Evolutionary conservation across 2,888 invertebrate species (phyloP).

Genomic region (Amorpha juglandis): DNA sequence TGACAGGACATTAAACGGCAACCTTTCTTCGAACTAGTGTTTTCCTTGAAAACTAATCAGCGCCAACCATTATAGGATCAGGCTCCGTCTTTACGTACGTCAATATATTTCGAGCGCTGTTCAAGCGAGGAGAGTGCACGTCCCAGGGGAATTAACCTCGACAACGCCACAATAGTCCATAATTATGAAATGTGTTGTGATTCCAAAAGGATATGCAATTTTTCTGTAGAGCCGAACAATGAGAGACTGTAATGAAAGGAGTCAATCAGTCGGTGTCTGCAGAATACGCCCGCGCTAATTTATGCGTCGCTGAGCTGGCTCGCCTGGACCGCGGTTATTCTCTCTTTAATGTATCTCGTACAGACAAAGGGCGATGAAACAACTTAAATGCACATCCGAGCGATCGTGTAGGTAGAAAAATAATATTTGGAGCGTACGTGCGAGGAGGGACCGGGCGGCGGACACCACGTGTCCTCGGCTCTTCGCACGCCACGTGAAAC

Average conservation of each 20-base stretch:
- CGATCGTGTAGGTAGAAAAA: constrained; percentile 18
- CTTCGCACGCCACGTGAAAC: constrained; percentile 53
- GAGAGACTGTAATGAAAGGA: constrained; percentile 80
- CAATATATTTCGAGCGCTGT: constrained; percentile 66
- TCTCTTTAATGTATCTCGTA: constrained; percentile 50
- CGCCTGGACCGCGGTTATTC: constrained; percentile 45
- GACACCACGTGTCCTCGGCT: constrained; percentile 31
- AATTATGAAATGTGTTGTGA: constrained; percentile 84
- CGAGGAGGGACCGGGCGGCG: constrained; percentile 31
- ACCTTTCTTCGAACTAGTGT: constrained; percentile 75
- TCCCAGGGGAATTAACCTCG: constrained; percentile 71
- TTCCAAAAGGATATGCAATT: constrained; percentile 75
- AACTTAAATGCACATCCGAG: constrained; percentile 33
- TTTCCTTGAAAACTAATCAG: constrained; percentile 78
- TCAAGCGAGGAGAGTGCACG: constrained; percentile 63
- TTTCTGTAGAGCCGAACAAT: constrained; percentile 79
- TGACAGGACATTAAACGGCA: constrained; percentile 59
- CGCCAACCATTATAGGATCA: constrained; percentile 67
- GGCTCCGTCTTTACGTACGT: constrained; percentile 60
- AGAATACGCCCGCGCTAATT: constrained; percentile 73
- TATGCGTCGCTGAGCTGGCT: constrained; percentile 60
- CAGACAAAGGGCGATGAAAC: constrained; percentile 68
- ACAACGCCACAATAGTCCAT: constrained; percentile 83
- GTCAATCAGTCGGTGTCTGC: constrained; percentile 81
- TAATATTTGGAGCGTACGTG: constrained; percentile 15